A percentile compares a stretch with the other conserved stretches of the same genome.
phyloP scores from a whole-genome alignment of 2,888 invertebrate species.

The Hybos culiciformis region DNA sequence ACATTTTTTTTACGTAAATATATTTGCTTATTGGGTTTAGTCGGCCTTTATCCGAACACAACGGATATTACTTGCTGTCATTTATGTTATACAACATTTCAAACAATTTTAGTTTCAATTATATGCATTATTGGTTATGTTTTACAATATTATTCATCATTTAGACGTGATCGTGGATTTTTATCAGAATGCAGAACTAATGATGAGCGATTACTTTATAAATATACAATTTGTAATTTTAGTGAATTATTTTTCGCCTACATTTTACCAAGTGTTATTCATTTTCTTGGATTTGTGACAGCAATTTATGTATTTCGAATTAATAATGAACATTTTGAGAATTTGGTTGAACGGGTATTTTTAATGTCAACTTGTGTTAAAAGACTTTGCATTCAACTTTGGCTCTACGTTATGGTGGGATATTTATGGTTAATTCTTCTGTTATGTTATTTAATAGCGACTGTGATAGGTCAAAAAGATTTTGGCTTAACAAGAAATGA shows the following conservation, averaged over 20 bases:
- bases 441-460: slow-evolving; percentile 43
- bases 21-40: slow-evolving; percentile 54
- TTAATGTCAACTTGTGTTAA: slow-evolving; percentile 56
- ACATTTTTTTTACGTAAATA: slow-evolving; percentile 62
- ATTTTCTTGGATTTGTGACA: slow-evolving; percentile 58
- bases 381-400: slow-evolving; percentile 52
- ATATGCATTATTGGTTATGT: slow-evolving; percentile 58
- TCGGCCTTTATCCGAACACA: slow-evolving; percentile 58
- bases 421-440: slow-evolving; percentile 57
- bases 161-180: slow-evolving; percentile 35
- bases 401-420: slow-evolving; percentile 58
- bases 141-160: slow-evolving; percentile 67
- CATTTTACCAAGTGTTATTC: slow-evolving; percentile 56
- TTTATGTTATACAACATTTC: slow-evolving; percentile 49
- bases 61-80: slow-evolving; percentile 47
- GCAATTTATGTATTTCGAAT: slow-evolving; percentile 59
- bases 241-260: slow-evolving; percentile 60
- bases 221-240: slow-evolving; percentile 41
- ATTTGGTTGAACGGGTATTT: slow-evolving; percentile 71
- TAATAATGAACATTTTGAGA: slow-evolving; percentile 70
- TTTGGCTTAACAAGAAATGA: no score
- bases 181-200: slow-evolving; percentile 19
- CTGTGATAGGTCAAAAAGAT: slow-evolving; percentile 15
- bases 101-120: slow-evolving; percentile 51
- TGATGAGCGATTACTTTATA: slow-evolving; percentile 10